Evolutionary conservation across 2,888 invertebrate species (phyloP).

Genomic region (Noctua fimbriata): DNA sequence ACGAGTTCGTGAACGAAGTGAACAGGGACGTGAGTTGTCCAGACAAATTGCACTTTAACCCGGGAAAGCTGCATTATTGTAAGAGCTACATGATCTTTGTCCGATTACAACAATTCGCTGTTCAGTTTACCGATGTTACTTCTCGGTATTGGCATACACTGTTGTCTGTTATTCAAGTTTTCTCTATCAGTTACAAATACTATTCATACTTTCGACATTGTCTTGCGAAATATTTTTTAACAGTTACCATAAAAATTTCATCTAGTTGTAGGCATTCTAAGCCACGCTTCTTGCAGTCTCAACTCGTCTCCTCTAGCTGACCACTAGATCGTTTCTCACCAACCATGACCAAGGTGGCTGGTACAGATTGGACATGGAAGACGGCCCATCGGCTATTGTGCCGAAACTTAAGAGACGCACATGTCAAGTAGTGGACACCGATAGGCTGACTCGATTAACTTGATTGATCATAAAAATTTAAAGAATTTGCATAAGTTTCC

Average conservation of each 20-base stretch:
- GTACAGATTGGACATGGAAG: neutral
- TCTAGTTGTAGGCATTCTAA: neutral
- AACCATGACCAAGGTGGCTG: neutral
- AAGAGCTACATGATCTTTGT: constrained; percentile 8
- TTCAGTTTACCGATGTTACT: constrained; percentile 3
- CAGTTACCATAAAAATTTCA: neutral
- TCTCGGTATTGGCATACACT: neutral
- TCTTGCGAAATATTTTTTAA: neutral
- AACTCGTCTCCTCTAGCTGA: neutral
- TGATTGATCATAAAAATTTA: neutral
- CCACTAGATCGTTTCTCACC: neutral
- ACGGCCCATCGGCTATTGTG: neutral
- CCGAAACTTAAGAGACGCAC: neutral
- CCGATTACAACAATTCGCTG: constrained; percentile 8
- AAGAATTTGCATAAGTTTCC: neutral
- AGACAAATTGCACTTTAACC: constrained; percentile 35
- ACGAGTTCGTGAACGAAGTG: constrained; percentile 4
- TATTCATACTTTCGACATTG: neutral
- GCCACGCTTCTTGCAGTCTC: neutral
- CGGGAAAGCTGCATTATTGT: constrained; percentile 2
- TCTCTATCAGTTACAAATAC: neutral
- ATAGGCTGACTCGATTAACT: neutral
- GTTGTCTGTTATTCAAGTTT: neutral
- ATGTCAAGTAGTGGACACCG: neutral
- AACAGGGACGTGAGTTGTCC: constrained; percentile 6